Evolutionary conservation across 2,888 invertebrate species (phyloP).

Genomic region (Vannuccia rotundouncinata): DNA sequence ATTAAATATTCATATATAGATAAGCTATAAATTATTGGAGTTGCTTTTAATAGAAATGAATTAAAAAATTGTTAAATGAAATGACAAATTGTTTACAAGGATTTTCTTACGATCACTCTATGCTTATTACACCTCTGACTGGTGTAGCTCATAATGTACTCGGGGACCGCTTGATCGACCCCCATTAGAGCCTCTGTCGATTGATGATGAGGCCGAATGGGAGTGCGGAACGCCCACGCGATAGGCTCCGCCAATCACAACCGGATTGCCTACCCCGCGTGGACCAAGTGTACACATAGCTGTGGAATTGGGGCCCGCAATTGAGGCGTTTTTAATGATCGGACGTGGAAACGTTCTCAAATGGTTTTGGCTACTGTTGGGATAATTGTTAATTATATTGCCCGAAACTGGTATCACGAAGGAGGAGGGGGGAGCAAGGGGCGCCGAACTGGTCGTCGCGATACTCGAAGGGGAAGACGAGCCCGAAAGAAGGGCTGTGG

Average conservation of each 20-base stretch:
- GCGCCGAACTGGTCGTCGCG: not conserved
- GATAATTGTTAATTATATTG: not conserved
- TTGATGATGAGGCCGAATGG: not conserved
- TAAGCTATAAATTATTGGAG: too few relatives aligned
- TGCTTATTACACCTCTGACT: not conserved
- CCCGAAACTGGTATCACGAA: not conserved
- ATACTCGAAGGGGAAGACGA: not conserved
- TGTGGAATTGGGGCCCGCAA: not conserved
- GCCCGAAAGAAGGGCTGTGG: not conserved
- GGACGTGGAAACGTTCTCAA: constrained; percentile 4
- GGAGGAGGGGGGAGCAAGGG: not conserved
- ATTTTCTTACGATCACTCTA: too few relatives aligned
- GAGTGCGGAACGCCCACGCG: not conserved
- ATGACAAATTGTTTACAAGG: too few relatives aligned
- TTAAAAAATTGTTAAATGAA: too few relatives aligned
- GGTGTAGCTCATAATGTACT: constrained; percentile 3
- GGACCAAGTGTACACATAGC: constrained; percentile 2
- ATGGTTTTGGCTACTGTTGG: not conserved
- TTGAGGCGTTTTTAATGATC: not conserved
- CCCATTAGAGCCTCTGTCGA: constrained; percentile 1
- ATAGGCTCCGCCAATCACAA: constrained; percentile 1
- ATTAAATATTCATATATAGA: too few relatives aligned
- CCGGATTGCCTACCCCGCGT: not conserved
- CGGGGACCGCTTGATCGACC: not conserved
- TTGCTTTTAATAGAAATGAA: too few relatives aligned